Percentiles rank a stretch among this genome's conserved stretches.
Evolutionary conservation across 2,113 vertebrate genomes (phyloP).

Genomic region (Ceyx margarethae): DNA sequence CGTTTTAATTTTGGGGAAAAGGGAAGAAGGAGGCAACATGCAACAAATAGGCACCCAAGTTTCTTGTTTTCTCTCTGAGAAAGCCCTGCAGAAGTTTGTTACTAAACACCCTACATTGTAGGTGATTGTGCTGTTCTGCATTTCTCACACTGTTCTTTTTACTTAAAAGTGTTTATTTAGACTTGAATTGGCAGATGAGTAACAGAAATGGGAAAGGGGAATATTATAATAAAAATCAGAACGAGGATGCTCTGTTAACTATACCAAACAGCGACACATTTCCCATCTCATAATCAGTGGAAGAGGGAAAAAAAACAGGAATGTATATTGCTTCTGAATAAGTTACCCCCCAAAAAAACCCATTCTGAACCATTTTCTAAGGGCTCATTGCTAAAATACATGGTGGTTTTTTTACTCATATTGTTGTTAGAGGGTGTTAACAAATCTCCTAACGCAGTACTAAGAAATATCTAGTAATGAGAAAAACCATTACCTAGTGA

Average conservation of each 20-base stretch:
- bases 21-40: background rate
- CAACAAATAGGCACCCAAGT: background rate
- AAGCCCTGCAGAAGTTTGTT: background rate
- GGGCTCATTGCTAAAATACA: conserved; percentile 14
- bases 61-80: background rate
- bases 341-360: conserved; percentile 30
- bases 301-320: conserved; percentile 42
- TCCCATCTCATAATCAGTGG: background rate
- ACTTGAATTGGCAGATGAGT: background rate
- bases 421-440: conserved; percentile 65
- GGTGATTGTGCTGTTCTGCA: background rate
- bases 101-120: background rate
- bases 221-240: background rate
- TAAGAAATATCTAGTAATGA: conserved; percentile 81
- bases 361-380: conserved; percentile 53
- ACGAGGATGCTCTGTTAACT: background rate
- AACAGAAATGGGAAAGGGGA: background rate
- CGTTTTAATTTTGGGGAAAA: background rate
- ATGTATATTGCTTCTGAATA: conserved; percentile 55
- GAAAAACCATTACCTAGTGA: conserved; percentile 94
- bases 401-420: conserved; percentile 28
- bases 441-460: conserved; percentile 73
- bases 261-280: background rate
- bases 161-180: background rate
- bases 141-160: background rate